Evolutionary conservation across 2,888 invertebrate species (phyloP).

Genomic region (Lycia hirtaria): DNA sequence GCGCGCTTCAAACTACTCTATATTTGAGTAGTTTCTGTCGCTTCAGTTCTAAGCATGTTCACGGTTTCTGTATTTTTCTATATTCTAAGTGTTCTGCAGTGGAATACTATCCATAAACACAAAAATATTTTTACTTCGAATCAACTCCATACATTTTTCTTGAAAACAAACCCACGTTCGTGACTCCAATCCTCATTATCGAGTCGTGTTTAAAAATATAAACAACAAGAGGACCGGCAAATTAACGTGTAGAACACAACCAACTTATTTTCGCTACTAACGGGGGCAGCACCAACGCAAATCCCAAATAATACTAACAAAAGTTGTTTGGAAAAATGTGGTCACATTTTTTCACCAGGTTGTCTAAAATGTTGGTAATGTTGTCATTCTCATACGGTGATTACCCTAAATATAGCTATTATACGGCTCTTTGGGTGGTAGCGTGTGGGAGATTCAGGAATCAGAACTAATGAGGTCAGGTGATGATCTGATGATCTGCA

Average conservation of each 20-base stretch:
- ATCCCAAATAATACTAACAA: no score
- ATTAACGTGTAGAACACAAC: conserved; percentile 63
- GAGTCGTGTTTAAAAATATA: conserved; percentile 81
- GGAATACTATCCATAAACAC: no score
- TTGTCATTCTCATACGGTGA: conserved; percentile 72
- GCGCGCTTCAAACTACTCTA: no score
- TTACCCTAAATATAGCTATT: conserved; percentile 82
- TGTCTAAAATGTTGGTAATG: not conserved
- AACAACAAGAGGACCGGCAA: conserved; percentile 75
- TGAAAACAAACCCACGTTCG: conserved; percentile 58
- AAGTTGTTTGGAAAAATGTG: not conserved
- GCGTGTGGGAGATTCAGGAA: conserved; percentile 18
- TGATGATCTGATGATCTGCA: conserved; percentile 11
- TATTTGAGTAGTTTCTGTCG: no score
- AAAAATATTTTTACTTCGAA: no score
- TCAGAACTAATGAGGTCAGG: conserved; percentile 26
- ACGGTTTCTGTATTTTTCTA: no score
- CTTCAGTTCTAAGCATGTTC: no score
- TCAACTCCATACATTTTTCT: conserved; percentile 49
- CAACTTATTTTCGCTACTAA: not conserved
- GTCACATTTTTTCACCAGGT: not conserved
- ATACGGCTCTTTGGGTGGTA: conserved; percentile 53
- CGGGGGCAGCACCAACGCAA: not conserved
- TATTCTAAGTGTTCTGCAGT: no score
- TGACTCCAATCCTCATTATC: conserved; percentile 80